Percentiles rank a stretch among this genome's conserved stretches.
Evolutionary conservation across 2,113 vertebrate species (phyloP).

Genomic region (Hippocampus mohnikei): DNA sequence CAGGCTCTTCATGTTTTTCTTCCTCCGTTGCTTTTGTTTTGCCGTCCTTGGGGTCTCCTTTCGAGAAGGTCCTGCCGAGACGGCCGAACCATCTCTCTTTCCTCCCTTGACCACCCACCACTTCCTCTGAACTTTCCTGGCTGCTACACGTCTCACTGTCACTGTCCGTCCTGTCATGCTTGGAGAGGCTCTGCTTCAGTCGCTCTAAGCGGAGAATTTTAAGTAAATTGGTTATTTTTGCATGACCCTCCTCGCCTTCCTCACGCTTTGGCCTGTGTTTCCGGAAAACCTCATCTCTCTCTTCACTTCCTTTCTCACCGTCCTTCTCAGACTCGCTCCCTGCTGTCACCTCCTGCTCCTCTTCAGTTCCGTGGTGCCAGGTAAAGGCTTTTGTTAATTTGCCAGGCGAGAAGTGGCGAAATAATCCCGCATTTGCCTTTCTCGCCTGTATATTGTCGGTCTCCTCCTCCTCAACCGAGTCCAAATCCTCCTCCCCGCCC

Average conservation of each 20-base stretch:
- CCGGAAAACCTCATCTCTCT: neutral
- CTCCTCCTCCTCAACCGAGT: neutral
- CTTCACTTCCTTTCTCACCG: conserved; percentile 2
- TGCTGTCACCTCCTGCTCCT: conserved; percentile 9
- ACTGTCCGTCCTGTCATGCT: conserved; percentile 4
- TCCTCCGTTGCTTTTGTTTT: conserved; percentile 29
- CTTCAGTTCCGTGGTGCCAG: conserved; percentile 11
- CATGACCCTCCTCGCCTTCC: conserved; percentile 2
- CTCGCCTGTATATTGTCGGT: neutral
- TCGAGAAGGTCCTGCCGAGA: conserved; percentile 17
- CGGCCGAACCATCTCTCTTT: neutral
- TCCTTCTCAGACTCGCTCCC: conserved; percentile 11
- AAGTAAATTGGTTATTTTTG: conserved; percentile 30
- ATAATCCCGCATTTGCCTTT: neutral
- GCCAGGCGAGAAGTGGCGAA: conserved; percentile 12
- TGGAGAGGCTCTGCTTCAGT: conserved; percentile 37
- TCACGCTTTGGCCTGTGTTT: neutral
- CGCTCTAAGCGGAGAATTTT: conserved; percentile 40
- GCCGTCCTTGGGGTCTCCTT: neutral
- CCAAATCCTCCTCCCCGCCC: conserved; percentile 54
- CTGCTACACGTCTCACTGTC: conserved; percentile 43
- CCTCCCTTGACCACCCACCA: conserved; percentile 5
- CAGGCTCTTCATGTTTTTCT: neutral
- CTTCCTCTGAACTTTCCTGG: conserved; percentile 42
- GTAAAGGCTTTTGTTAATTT: conserved; percentile 24